A percentile compares a stretch with the other conserved stretches of the same genome.
Conservation (phyloP, 2,888 invertebrate species). For the Chaetogeoica ovagalla region DNA sequence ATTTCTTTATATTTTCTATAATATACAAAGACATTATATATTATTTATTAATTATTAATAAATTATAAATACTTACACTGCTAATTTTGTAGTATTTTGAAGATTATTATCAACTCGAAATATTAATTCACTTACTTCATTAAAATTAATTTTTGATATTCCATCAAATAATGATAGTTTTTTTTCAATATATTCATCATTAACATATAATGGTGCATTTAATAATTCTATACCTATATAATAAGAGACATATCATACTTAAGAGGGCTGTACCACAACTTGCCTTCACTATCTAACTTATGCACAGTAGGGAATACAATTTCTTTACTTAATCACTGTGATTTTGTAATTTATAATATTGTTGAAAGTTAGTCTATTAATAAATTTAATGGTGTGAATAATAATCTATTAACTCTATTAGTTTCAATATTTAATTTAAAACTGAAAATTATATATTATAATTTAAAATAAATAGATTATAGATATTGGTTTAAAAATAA, state of each 20-base stretch:
- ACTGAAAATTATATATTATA: too few relatives aligned
- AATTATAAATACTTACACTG: conserved; percentile 25
- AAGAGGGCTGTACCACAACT: too few relatives aligned
- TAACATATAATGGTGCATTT: conserved; percentile 28
- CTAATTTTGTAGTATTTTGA: conserved; percentile 15
- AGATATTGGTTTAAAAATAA: too few relatives aligned
- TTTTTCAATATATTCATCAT: conserved; percentile 33
- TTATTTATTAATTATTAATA: neutral
- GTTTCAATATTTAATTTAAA: too few relatives aligned
- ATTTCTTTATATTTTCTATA: conserved; percentile 50
- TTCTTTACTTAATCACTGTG: too few relatives aligned
- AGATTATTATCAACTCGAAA: conserved; percentile 10
- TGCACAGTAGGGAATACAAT: too few relatives aligned
- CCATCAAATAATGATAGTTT: conserved; percentile 24
- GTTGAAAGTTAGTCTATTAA: too few relatives aligned
- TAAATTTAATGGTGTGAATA: too few relatives aligned
- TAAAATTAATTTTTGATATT: conserved; percentile 40
- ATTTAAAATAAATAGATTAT: too few relatives aligned
- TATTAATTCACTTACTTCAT: conserved; percentile 37
- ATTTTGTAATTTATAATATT: too few relatives aligned
- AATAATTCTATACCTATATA: conserved; percentile 19
- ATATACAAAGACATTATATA: neutral
- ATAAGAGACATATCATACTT: neutral
- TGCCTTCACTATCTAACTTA: too few relatives aligned
- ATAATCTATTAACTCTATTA: too few relatives aligned